A percentile compares a stretch with the other conserved stretches of the same genome.
Evolutionary conservation across 1,140 invertebrate genomes (phyloP).

Genomic region (Cheumatopsyche charites): DNA sequence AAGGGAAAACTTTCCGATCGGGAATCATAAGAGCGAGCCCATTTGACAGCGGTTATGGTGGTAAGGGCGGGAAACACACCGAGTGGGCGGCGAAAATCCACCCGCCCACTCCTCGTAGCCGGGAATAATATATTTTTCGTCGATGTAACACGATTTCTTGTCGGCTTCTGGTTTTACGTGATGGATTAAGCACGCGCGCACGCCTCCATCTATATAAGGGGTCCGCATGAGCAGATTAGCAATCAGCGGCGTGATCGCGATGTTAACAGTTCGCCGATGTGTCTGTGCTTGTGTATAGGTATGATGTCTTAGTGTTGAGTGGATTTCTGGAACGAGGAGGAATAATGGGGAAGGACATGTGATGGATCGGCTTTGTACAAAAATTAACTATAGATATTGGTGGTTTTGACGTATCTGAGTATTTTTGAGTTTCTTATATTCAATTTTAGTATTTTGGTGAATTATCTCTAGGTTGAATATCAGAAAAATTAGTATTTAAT

Average conservation of each 20-base stretch:
- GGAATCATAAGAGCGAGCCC: constrained; percentile 48
- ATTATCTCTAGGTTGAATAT: too few relatives aligned
- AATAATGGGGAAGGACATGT: too few relatives aligned
- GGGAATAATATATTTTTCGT: constrained; percentile 63
- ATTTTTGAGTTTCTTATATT: too few relatives aligned
- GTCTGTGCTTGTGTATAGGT: too few relatives aligned
- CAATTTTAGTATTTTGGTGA: too few relatives aligned
- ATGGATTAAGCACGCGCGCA: constrained; percentile 58
- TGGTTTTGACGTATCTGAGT: too few relatives aligned
- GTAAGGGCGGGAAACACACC: too few relatives aligned
- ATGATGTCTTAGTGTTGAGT: too few relatives aligned
- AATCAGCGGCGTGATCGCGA: constrained; percentile 42
- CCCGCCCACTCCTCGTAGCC: neutral
- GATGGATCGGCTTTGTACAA: too few relatives aligned
- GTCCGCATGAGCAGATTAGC: constrained; percentile 31
- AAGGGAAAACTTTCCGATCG: constrained; percentile 48
- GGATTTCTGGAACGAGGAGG: too few relatives aligned
- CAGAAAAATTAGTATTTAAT: too few relatives aligned
- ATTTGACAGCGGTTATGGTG: constrained; percentile 49
- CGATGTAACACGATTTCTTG: constrained; percentile 62
- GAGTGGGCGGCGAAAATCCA: constrained; percentile 26
- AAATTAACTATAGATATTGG: too few relatives aligned
- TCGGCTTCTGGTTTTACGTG: constrained; percentile 61
- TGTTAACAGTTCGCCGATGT: constrained; percentile 4
- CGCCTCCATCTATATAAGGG: constrained; percentile 39